Evolutionary conservation across 2,888 invertebrate genomes (phyloP).

Genomic region (Tachystola acroxantha): DNA sequence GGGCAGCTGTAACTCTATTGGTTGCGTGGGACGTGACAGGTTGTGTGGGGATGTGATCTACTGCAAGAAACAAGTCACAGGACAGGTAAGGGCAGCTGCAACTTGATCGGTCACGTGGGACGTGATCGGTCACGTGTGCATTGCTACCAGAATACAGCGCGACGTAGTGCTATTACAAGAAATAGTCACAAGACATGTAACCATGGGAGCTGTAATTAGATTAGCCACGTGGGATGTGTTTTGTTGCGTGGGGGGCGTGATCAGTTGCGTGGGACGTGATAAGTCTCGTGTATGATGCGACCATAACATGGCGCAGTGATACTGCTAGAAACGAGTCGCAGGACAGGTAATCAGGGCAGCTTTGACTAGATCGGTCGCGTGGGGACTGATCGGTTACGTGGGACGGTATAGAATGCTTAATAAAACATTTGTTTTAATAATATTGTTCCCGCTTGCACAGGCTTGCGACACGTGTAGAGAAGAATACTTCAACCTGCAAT

Average conservation of each 20-base stretch:
- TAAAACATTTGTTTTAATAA: no score
- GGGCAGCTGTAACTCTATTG: not conserved
- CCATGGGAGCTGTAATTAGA: not conserved
- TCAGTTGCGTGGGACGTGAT: conserved; percentile 91
- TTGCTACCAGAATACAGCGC: conserved; percentile 90
- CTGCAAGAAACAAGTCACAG: conserved; percentile 82
- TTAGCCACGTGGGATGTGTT: no score
- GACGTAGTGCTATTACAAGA: conserved; percentile 92
- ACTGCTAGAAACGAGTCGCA: conserved; percentile 85
- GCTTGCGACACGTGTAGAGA: conserved; percentile 92
- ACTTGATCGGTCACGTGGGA: no score
- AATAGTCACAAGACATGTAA: conserved; percentile 66
- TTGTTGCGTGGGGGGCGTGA: no score
- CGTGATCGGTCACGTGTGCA: conserved; percentile 93
- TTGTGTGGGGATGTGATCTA: conserved; percentile 94
- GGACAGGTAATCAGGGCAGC: conserved; percentile 49
- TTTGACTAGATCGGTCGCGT: not conserved
- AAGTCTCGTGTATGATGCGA: conserved; percentile 98
- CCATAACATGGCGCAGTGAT: conserved; percentile 85
- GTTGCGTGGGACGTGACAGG: no score
- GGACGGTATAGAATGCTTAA: no score
- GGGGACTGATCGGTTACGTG: no score
- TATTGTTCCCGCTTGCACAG: conserved; percentile 36
- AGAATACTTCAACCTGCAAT: conserved; percentile 93
- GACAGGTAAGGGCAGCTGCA: conserved; percentile 39